Evolutionary conservation across 2,888 invertebrate genomes (phyloP), one percentile per base, ranked within the genome.

Genomic region (Eurois occulta): DNA sequence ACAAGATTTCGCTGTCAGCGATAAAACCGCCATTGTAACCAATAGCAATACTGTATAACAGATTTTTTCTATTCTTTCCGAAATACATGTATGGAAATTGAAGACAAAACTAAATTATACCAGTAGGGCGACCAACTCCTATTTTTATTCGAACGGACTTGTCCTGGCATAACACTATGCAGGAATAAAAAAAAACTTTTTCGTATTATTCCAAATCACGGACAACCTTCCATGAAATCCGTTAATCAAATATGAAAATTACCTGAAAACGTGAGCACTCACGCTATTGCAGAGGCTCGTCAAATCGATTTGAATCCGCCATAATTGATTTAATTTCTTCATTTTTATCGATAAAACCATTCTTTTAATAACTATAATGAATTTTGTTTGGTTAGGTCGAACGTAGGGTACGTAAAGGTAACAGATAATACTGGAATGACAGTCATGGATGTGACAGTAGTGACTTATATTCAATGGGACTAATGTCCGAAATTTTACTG

Each of bases 301-400:
- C 75, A 28, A 86, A 86, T 87, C 71, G 73, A 86, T 86, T 86
- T 66, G 46, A 38, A 69, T 58, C 41, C 60, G 24, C 58, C 11
- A 41, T 78, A 85, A 86, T 86, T 86, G 81, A 86, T 85, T 85
- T 74, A 52, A 75, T 62, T 60, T 78, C 69, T 35, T 35, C 46
- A 71, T 52, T 65, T 73, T 68, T 58, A 73, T 68, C 43, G 70
- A 62, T 67, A 35, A 58, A 24, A 28, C 55, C 43, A 32, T 16
- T 10, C 24, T 35, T 52, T 65, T 58, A 58, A 24, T 60, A 78
- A 16, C 48, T 21, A 6, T 38, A 58, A 32, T 48, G 60, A 46
- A 21, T n/a, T 70, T 60, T 73, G 2, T 55, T 41, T 3, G 55
- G 16, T 43, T n/a, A 2, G 11, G 6, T 71, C 16, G 21, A 24